A percentile compares a stretch with the other conserved stretches of the same genome.
phyloP scores from a whole-genome alignment of 2,113 vertebrate genomes.

The Mesocricetus auratus region DNA sequence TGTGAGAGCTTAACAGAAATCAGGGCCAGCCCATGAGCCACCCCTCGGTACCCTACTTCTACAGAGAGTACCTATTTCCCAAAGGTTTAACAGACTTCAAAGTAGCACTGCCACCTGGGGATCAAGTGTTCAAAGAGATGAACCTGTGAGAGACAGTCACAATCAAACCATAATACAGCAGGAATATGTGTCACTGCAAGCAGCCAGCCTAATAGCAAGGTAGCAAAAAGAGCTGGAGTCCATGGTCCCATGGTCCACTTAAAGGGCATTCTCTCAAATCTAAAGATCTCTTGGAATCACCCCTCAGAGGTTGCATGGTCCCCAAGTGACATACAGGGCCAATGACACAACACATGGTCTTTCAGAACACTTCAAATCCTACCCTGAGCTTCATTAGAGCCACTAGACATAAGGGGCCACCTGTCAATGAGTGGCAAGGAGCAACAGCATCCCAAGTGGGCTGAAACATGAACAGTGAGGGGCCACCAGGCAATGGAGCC shows the following conservation, averaged over 20 bases:
- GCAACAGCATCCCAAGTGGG: background rate
- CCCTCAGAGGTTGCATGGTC: background rate
- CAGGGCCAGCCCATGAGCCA: background rate
- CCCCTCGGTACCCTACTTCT: background rate
- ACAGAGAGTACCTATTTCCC: background rate
- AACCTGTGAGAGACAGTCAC: background rate
- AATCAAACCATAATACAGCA: background rate
- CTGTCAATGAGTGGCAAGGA: background rate
- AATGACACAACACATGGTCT: too few species aligned
- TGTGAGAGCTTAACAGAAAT: background rate
- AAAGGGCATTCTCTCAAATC: background rate
- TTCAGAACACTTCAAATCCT: background rate
- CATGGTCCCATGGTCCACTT: background rate
- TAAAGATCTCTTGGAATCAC: background rate
- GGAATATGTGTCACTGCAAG: background rate
- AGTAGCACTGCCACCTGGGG: background rate
- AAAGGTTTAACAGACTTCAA: background rate
- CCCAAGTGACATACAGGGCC: background rate
- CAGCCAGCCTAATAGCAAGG: background rate
- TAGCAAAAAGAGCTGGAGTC: background rate
- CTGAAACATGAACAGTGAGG: background rate
- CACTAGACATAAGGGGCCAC: background rate
- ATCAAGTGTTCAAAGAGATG: background rate
- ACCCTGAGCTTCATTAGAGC: background rate
- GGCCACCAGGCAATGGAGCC: rapidly evolving